phyloP scores from a whole-genome alignment of 1,140 invertebrate genomes.

The Platorchestia sp. region DNA sequence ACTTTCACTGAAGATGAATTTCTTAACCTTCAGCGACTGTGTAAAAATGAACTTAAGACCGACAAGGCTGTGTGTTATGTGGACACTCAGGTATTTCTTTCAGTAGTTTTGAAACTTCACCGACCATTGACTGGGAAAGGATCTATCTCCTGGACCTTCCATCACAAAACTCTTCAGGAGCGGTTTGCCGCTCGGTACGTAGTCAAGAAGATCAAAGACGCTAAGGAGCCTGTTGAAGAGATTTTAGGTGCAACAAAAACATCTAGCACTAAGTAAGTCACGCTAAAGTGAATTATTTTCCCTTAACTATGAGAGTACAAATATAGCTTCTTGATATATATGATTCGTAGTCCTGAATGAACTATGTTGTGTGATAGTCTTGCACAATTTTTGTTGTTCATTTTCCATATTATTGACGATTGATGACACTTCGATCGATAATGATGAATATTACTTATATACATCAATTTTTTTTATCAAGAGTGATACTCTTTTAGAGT shows the following conservation, averaged over 20 bases:
- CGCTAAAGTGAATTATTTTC: too few species aligned
- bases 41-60: not conserved
- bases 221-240: not conserved
- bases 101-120: not conserved
- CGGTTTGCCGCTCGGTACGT: not conserved
- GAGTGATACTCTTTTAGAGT: not conserved
- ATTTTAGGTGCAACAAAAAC: not conserved
- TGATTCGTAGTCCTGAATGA: too few species aligned
- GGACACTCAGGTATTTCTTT: not conserved
- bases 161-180: not conserved
- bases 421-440: not conserved
- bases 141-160: not conserved
- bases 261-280: not conserved
- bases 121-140: not conserved
- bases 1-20: slow-evolving; percentile 8
- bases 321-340: too few species aligned
- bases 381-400: too few species aligned
- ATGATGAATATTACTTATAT: not conserved
- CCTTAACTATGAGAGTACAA: too few species aligned
- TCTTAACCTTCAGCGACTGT: not conserved
- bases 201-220: not conserved
- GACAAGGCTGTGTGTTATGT: not conserved
- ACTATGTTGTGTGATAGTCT: not conserved
- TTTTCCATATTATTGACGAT: not conserved
- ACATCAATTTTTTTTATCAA: not conserved